Conservation (phyloP, 2,888 invertebrate genomes). For the Macrosiphum euphorbiae region DNA sequence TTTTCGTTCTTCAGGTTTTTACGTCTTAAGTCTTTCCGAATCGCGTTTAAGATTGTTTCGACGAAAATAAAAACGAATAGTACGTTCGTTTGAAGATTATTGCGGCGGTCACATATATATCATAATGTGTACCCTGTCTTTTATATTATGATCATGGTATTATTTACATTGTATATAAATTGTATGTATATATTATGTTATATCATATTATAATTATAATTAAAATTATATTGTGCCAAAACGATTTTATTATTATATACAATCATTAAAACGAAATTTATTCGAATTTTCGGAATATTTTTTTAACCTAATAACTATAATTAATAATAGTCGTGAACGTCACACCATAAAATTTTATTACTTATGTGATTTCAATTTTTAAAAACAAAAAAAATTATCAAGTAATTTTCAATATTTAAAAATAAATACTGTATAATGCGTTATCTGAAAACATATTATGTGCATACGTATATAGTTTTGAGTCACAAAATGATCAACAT, state of each 20-base stretch:
- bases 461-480: too few relatives aligned
- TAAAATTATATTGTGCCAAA: neutral
- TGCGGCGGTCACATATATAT: neutral
- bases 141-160: neutral
- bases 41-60: neutral
- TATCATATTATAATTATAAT: neutral
- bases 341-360: neutral
- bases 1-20: neutral
- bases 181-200: neutral
- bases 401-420: too few relatives aligned
- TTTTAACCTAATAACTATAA: neutral
- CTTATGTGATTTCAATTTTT: neutral
- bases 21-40: neutral
- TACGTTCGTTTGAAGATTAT: neutral
- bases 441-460: too few relatives aligned
- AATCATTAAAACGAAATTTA: neutral
- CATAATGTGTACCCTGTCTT: neutral
- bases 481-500: too few relatives aligned
- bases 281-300: neutral
- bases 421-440: too few relatives aligned
- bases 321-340: neutral
- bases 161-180: fast-evolving
- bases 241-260: neutral
- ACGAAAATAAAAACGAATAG: neutral
- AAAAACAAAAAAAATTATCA: too few relatives aligned